phyloP scores from a whole-genome alignment of 2,888 invertebrate genomes.

The Auanema freiburgensis region DNA sequence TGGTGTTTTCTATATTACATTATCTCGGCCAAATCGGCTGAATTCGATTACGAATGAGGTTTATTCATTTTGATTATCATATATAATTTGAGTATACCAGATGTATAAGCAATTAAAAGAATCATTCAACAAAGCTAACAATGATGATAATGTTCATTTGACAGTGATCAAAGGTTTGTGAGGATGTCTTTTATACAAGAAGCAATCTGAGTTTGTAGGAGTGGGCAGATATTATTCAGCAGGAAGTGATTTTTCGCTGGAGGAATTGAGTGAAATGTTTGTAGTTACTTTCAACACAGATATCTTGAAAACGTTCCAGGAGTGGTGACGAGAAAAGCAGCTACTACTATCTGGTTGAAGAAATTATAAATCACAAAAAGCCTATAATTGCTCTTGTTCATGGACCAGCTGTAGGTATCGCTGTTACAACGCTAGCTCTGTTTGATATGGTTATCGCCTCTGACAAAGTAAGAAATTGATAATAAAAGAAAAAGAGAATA shows the following conservation, averaged over 20 bases:
- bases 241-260: constrained; percentile 75
- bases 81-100: constrained; percentile 53
- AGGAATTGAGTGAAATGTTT: constrained; percentile 24
- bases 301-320: neutral
- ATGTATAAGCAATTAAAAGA: constrained; percentile 75
- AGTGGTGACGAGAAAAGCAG: neutral
- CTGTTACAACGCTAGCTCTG: constrained; percentile 80
- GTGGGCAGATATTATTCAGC: constrained; percentile 79
- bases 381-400: constrained; percentile 84
- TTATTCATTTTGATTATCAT: constrained; percentile 10
- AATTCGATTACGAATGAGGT: constrained; percentile 54
- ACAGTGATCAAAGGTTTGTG: constrained; percentile 79
- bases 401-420: constrained; percentile 93
- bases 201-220: constrained; percentile 24
- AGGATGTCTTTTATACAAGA: constrained; percentile 15
- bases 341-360: constrained; percentile 68
- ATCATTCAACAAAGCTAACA: constrained; percentile 75
- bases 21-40: constrained; percentile 58
- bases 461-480: constrained; percentile 72
- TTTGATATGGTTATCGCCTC: constrained; percentile 86
- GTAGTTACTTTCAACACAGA: too few species aligned
- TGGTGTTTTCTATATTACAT: constrained; percentile 45
- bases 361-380: constrained; percentile 84
- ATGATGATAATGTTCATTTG: constrained; percentile 72
- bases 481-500: neutral